phyloP scores from a whole-genome alignment of 2,888 invertebrate species.

The Cataglyphis cursor region DNA sequence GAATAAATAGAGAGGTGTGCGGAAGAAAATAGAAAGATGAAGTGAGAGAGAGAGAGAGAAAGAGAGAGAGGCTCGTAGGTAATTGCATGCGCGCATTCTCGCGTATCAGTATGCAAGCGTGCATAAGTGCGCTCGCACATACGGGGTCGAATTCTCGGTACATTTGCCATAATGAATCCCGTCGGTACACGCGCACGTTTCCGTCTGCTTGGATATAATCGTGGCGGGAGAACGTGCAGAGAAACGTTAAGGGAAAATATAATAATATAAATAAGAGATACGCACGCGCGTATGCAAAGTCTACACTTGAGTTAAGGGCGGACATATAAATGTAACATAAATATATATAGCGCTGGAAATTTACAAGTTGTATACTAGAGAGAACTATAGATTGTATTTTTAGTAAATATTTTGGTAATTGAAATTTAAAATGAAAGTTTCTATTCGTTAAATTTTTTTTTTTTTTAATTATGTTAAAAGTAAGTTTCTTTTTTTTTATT shows the following conservation, averaged over 20 bases:
- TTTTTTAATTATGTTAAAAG: background rate
- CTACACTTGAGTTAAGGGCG: background rate
- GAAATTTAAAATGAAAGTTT: slow-evolving; percentile 4
- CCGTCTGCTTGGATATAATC: background rate
- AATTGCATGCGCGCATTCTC: slow-evolving; percentile 68
- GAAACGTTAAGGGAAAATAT: slow-evolving; percentile 3
- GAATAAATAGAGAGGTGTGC: background rate
- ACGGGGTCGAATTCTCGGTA: slow-evolving; percentile 43
- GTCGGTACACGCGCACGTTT: slow-evolving; percentile 31
- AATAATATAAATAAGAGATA: slow-evolving; percentile 37
- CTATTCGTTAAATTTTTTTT: background rate
- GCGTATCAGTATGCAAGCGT: slow-evolving; percentile 39
- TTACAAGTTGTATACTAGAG: background rate
- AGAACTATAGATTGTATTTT: background rate
- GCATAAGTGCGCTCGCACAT: slow-evolving; percentile 29
- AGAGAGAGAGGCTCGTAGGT: slow-evolving; percentile 45
- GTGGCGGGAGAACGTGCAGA: background rate
- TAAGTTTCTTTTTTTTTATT: background rate
- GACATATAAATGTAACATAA: background rate
- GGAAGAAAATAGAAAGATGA: background rate
- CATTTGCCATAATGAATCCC: slow-evolving; percentile 61
- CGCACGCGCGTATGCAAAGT: background rate
- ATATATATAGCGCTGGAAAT: slow-evolving; percentile 20
- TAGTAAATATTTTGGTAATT: slow-evolving; percentile 4
- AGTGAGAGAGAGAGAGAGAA: background rate